Base-by-base conservation (phyloP, 23 tunicate species). In the Ciona savignyi region DNA sequence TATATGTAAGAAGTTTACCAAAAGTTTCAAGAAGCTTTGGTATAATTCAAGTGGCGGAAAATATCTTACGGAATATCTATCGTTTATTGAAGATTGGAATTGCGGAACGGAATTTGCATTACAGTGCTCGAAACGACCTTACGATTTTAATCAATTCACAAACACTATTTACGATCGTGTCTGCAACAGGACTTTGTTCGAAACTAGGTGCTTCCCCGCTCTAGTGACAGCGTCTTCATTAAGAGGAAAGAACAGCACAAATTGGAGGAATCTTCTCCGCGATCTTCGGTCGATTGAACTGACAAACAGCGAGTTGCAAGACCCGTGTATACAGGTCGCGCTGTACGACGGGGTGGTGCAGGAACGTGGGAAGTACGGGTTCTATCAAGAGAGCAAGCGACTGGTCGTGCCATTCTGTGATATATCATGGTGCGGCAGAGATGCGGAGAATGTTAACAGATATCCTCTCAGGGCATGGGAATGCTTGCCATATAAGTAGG, bases 361-460 rank as follows among this genome's bases (percentile, higher is more conserved):
- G 67, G 28, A n/a, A 22, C 4, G 67, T 20, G 28, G 67, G 67
- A n/a, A n/a, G 22, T 67, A 62, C 29, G 81, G 81, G 9, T 35
- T 65, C 64, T 77, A 30, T 27, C 65, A 66, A 32, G 73, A 77
- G 34, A 66, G 62, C 4, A 75, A 75, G 30, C 56, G 70, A 22
- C 49, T 75, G 1, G 26, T 35, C 23, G 11, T 77, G 25, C 81
- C 81, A 2, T 66, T 77, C 35, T 77, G 81, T 66, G 73, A 42
- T 62, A 30, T 66, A 26, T 25, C 34, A 33, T 77, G 81, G 81
- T 77, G 81, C 27, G 81, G 81, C 0, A 33, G 66, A 1, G 81
- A 77, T 34, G 72, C 81, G n/a, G 64, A 67, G 34, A 77, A 42
- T 23, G 9, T 42, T 9, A 51, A 66, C 56, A 29, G 27, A 1